Base-by-base conservation (phyloP, 2,113 vertebrate genomes). In the Sclerurus mexicanus region DNA sequence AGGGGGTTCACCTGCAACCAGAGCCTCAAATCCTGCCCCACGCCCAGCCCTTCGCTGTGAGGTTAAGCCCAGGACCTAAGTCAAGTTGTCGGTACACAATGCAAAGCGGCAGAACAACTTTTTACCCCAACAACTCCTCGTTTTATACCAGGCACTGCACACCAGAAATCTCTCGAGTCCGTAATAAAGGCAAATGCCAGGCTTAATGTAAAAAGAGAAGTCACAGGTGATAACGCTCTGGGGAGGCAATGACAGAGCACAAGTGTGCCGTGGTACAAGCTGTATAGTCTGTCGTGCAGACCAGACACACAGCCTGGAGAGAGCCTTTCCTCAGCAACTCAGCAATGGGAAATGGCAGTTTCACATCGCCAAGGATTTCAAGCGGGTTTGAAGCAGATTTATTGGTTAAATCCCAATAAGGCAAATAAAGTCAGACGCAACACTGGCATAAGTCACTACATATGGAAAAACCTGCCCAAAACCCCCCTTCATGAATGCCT, bases 281-380 rank as follows among this genome's bases (percentile, higher is more conserved):
- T 33, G 30, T 9, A 14, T 12, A 9, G 21, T 12, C 49, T 42
- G 33, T n/a, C 6, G 0, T 1, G 9, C 30, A 37, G 33, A 53
- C 18, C 56, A 59, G 21, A 33, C 28, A 39, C 7, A 19, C 33
- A 40, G 47, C 21, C 30, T 60, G 74, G 30, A 79, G 25, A 79
- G 84, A 62, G 60, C n/a, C 71, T 20, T n/a, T 31, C 27, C 37
- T 47, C 9, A 0, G 3, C 25, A 47, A 16, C 30, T 30, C 52
- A 31, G 71, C 0, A 0, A 47, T n/a, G 55, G 58, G 52, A 79
- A 85, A 72, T 0, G 0, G 39, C 79, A 37, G 2, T 4, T 56
- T 28, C 67, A 50, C 72, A 62, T 44, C 21, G 24, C 27, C 67
- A 16, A 52, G 63, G 72, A 75, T 33, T 93, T 35, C 42, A 44